Evolutionary conservation across 2,113 vertebrate genomes (phyloP), one percentile per base, ranked within the genome.

Genomic region (Peromyscus californicus): DNA sequence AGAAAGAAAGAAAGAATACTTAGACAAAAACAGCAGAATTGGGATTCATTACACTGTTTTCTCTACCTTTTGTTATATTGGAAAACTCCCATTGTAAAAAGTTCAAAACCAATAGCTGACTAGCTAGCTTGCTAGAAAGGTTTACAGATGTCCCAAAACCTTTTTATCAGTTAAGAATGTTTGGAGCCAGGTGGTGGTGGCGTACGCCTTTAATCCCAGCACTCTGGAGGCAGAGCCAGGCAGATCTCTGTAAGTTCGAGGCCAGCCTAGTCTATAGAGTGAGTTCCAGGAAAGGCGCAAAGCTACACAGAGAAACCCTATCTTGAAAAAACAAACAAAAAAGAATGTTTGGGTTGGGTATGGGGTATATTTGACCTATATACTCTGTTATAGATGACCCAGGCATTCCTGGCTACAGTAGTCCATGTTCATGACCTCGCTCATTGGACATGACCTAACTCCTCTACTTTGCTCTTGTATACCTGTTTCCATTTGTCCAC

Each of bases 81-180:
- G 65, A 95, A 95, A 92, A 90, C 26, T 91, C 39, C 42, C 19
- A 57, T 89, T 91, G 29, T 70, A 78, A 80, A 91, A 86, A 74
- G 39, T 51, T 91, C 59, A 89, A 95, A 97, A 94, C 26, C 65
- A 80, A 91, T 75, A 42, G 15, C 61, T 84, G 63, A 51, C 48
- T 93, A 51, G n/a, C 54, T 79, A 65, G 39, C 39, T 75, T 78
- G 48, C 48, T 88, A n/a, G 84, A 70, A 95, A 57, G 21, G 12
- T 78, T 94, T 85, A 89, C 48, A 59, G 63, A 87, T 51, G n/a
- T 92, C 54, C 10, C 75, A 69, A 79, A 79, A 31, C 13, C 31
- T 88, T 85, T 48, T 91, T 93, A 57, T 91, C 36, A 82, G 36
- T 90, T 65, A 92, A 82, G 70, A 51, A 72, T 4, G 45, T 48